Evolutionary conservation across 2,888 invertebrate species (phyloP).

Genomic region (Aleiodes testaceus): DNA sequence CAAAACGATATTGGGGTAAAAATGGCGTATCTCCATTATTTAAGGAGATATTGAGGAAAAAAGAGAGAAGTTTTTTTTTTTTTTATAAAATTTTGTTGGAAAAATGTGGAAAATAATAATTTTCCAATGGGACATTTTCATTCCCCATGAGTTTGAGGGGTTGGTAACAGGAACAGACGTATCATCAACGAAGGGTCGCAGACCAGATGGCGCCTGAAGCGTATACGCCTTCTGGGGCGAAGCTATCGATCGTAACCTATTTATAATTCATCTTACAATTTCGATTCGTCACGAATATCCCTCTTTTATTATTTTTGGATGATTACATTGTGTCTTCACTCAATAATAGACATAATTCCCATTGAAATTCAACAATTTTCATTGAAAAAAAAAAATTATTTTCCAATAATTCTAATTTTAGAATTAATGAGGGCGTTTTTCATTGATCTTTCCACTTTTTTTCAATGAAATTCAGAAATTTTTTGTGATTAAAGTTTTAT

Average conservation of each 20-base stretch:
- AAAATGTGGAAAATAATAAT: constrained; percentile 21
- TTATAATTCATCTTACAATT: constrained; percentile 69
- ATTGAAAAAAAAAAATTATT: neutral
- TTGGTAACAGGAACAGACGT: constrained; percentile 57
- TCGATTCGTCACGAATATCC: constrained; percentile 63
- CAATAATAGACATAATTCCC: neutral
- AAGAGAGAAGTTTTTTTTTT: no score
- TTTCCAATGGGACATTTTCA: neutral
- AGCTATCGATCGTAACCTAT: constrained; percentile 69
- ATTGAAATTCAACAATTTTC: no score
- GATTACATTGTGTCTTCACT: constrained; percentile 7
- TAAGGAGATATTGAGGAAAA: no score
- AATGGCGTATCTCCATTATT: no score
- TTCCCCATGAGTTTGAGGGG: constrained; percentile 46
- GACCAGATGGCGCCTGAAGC: constrained; percentile 68
- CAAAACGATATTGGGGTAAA: no score
- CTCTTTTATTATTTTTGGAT: constrained; percentile 51
- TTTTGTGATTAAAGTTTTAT: neutral
- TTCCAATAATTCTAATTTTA: neutral
- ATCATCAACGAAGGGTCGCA: constrained; percentile 55
- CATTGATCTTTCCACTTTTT: no score
- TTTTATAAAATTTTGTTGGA: no score
- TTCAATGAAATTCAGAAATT: no score
- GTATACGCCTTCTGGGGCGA: constrained; percentile 61
- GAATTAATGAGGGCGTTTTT: constrained; percentile 3